Conservation (phyloP, 2,888 invertebrate species). For the Sarcophaga subvicina region DNA sequence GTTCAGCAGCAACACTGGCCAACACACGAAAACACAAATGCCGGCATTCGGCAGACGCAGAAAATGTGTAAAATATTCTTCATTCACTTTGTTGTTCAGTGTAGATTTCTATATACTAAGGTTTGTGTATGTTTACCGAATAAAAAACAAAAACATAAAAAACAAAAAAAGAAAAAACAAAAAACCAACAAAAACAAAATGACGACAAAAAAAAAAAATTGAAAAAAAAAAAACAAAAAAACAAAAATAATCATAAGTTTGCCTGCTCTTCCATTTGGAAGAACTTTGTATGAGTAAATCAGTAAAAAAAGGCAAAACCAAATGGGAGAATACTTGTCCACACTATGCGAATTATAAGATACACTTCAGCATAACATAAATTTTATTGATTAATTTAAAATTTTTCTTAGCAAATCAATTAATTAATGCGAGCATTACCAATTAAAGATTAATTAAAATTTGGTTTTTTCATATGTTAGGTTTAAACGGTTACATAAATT, state of each 20-base stretch:
- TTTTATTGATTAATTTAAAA: too few relatives aligned
- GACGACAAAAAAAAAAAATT: constrained; percentile 1
- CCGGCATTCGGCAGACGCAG: neutral
- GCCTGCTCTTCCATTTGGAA: constrained; percentile 54
- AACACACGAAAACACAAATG: constrained; percentile 30
- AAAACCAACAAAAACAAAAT: neutral
- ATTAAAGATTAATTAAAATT: too few relatives aligned
- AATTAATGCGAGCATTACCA: too few relatives aligned
- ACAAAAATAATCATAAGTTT: constrained; percentile 57
- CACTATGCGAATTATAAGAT: neutral
- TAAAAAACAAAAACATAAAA: neutral
- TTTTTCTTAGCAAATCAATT: neutral
- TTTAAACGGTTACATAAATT: too few relatives aligned
- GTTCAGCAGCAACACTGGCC: constrained; percentile 28
- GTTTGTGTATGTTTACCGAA: constrained; percentile 27
- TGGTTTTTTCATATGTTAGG: neutral
- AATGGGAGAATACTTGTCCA: neutral
- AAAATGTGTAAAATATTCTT: neutral
- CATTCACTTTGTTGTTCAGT: constrained; percentile 8
- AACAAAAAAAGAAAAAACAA: neutral
- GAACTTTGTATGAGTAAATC: constrained; percentile 46
- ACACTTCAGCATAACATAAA: neutral
- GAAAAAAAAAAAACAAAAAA: constrained; percentile 23
- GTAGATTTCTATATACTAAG: constrained; percentile 33
- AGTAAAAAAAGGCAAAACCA: constrained; percentile 14